Percentiles rank a stretch among this genome's conserved stretches.
Conservation (phyloP, 2,113 vertebrate species). For the Deroptyus accipitrinus region DNA sequence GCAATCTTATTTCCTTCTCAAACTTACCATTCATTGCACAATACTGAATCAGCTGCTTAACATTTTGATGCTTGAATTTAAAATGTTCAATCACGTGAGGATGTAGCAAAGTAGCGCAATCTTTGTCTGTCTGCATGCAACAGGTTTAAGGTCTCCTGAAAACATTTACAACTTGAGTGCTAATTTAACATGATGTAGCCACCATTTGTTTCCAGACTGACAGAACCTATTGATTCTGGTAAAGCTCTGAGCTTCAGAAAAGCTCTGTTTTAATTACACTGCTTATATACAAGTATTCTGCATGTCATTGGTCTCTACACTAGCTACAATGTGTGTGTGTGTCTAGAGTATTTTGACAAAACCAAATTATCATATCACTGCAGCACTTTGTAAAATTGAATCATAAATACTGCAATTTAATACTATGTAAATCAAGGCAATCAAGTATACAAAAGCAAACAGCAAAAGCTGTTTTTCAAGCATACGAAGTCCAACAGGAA, state of each 20-base stretch:
- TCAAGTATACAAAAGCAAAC: background rate
- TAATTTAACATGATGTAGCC: background rate
- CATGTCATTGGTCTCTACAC: too few relatives aligned
- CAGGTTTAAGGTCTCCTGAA: background rate
- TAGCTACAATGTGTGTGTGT: background rate
- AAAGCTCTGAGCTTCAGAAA: background rate
- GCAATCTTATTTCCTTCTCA: background rate
- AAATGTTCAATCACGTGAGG: background rate
- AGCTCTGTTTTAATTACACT: background rate
- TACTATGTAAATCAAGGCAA: conserved; percentile 1
- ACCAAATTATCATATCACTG: background rate
- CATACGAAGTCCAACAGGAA: background rate
- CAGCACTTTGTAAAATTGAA: background rate
- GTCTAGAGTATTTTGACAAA: background rate
- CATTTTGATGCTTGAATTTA: background rate
- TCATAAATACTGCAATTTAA: background rate
- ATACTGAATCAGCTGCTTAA: background rate
- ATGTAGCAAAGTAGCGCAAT: background rate
- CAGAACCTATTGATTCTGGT: background rate
- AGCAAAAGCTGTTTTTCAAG: background rate
- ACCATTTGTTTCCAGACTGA: background rate
- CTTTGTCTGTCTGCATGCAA: background rate
- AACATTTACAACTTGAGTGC: background rate
- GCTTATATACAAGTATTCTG: background rate
- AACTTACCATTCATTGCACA: background rate